These are phyloP conservation scores for Drosophila ohnishii DNA, from an alignment of 1,140 invertebrate genomes.

Conservation along the genomic window DNA sequence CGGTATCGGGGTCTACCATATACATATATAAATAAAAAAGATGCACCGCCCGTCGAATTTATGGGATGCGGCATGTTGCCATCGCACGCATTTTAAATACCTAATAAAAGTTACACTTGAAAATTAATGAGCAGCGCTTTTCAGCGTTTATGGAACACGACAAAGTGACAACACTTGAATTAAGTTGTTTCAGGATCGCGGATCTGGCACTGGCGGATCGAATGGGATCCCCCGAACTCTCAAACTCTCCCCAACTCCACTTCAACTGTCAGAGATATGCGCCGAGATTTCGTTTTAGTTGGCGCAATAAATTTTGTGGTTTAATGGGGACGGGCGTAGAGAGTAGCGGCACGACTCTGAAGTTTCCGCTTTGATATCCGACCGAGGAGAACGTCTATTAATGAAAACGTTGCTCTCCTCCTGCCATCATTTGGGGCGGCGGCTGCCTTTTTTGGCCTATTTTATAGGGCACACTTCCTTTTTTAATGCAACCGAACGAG, in stretches of 20 bases:
- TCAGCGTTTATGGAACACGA: constrained; percentile 72
- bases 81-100: constrained; percentile 79
- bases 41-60: constrained; percentile 61
- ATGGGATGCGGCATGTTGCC: constrained; percentile 76
- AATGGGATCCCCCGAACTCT: not conserved
- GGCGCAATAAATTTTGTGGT: constrained; percentile 81
- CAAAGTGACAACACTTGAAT: constrained; percentile 81
- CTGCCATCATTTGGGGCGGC: constrained; percentile 18
- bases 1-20: constrained; percentile 1
- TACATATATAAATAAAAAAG: constrained; percentile 46
- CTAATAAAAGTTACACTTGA: constrained; percentile 82
- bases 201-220: not conserved
- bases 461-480: constrained; percentile 76
- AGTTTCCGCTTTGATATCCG: constrained; percentile 78
- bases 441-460: constrained; percentile 62
- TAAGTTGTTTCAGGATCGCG: constrained; percentile 64
- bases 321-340: constrained; percentile 76
- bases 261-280: constrained; percentile 25
- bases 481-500: constrained; percentile 67
- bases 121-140: constrained; percentile 81
- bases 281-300: constrained; percentile 80
- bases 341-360: constrained; percentile 74
- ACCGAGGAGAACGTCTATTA: constrained; percentile 66
- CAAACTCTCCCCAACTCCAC: constrained; percentile 32
- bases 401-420: constrained; percentile 63